phyloP scores from a whole-genome alignment of 2,113 vertebrate species.

The Clarias gariepinus region DNA sequence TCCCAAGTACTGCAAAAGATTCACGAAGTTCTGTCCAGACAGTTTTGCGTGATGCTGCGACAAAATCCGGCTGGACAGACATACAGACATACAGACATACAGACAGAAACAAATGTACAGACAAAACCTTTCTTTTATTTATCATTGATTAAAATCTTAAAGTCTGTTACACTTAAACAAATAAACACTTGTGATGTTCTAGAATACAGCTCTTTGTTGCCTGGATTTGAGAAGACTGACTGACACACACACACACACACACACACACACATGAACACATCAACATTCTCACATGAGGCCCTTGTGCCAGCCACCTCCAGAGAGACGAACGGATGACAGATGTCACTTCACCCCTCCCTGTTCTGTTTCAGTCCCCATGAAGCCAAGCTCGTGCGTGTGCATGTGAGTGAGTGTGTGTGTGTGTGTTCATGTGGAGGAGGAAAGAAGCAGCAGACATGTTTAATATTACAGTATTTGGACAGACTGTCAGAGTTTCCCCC shows the following conservation, averaged over 20 bases:
- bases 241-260: slow-evolving; percentile 52
- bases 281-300: slow-evolving; percentile 20
- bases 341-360: slow-evolving; percentile 68
- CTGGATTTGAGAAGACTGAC: slow-evolving; percentile 26
- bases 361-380: slow-evolving; percentile 50
- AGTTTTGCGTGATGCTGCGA: no score
- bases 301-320: slow-evolving; percentile 62
- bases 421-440: slow-evolving; percentile 31
- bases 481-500: slow-evolving; percentile 28
- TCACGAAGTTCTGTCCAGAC: no score
- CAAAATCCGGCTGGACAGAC: no score
- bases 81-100: no score
- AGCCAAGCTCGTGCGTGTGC: slow-evolving; percentile 35
- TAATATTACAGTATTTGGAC: slow-evolving; percentile 30
- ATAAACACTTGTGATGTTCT: not conserved
- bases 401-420: not conserved
- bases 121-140: no score
- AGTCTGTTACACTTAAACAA: not conserved
- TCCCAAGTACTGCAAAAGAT: no score
- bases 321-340: slow-evolving; percentile 71
- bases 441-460: slow-evolving; percentile 25
- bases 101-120: no score
- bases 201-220: slow-evolving; percentile 17
- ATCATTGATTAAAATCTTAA: no score
- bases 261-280: slow-evolving; percentile 37